A percentile compares a stretch with the other conserved stretches of the same genome.
Evolutionary conservation across 2,888 invertebrate genomes (phyloP).

Genomic region (Rhagium mordax): DNA sequence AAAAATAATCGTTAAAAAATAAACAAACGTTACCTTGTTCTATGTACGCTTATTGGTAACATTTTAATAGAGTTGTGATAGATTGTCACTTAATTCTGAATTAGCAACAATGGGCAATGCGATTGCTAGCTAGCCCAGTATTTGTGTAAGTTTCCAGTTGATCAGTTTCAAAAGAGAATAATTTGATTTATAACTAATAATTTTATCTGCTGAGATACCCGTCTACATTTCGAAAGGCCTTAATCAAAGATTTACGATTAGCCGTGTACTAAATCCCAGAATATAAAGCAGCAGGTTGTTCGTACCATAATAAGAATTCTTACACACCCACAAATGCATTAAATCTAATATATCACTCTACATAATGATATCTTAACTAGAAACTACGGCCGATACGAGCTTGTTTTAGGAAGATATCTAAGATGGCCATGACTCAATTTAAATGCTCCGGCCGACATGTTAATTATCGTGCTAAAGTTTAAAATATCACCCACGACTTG

Average conservation of each 20-base stretch:
- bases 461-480: conserved; percentile 57
- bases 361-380: conserved; percentile 59
- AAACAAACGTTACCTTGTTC: conserved; percentile 8
- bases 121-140: conserved; percentile 42
- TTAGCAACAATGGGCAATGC: conserved; percentile 36
- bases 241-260: conserved; percentile 61
- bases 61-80: conserved; percentile 34
- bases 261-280: conserved; percentile 54
- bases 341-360: conserved; percentile 51
- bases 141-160: conserved; percentile 56
- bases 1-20: conserved; percentile 7
- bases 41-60: conserved; percentile 10
- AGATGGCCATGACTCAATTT: conserved; percentile 58
- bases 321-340: conserved; percentile 57
- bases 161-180: conserved; percentile 57
- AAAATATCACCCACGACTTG: conserved; percentile 62
- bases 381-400: conserved; percentile 39
- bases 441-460: conserved; percentile 54
- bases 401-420: conserved; percentile 44
- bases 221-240: conserved; percentile 57
- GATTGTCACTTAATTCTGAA: conserved; percentile 36
- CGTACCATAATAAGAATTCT: conserved; percentile 60
- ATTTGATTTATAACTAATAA: conserved; percentile 64
- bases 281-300: conserved; percentile 63
- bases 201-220: conserved; percentile 53